These are phyloP conservation scores for Apaloderma vittatum DNA, from an alignment of 2,113 vertebrate genomes.

Conservation along the genomic window DNA sequence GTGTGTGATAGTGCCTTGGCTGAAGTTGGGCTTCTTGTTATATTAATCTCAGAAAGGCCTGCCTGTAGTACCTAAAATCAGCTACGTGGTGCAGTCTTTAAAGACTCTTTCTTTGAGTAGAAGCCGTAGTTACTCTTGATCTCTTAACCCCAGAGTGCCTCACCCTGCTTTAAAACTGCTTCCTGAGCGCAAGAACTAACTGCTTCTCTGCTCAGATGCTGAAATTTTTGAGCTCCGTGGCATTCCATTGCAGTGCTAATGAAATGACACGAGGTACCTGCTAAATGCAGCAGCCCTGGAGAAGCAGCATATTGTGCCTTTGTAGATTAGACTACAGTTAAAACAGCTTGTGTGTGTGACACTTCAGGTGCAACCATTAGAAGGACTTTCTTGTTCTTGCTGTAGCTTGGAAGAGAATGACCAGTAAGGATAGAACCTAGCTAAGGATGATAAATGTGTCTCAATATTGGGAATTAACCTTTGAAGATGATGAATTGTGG, in stretches of 20 bases:
- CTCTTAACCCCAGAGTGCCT: slow-evolving; percentile 47
- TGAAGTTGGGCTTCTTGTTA: slow-evolving; percentile 11
- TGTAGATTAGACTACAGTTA: slow-evolving; percentile 18
- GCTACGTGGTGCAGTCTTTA: neutral
- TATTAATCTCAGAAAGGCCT: slow-evolving; percentile 12
- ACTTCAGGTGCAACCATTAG: neutral
- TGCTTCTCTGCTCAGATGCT: slow-evolving; percentile 21
- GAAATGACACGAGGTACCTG: neutral
- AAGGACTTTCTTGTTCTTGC: neutral
- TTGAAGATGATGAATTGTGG: slow-evolving; percentile 38
- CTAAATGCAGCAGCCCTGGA: slow-evolving; percentile 20
- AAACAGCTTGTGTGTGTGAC: neutral
- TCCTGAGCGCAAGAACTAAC: slow-evolving; percentile 30
- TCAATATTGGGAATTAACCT: slow-evolving; percentile 49
- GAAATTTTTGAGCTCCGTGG: slow-evolving; percentile 33
- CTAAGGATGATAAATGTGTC: slow-evolving; percentile 14
- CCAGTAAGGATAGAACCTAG: neutral
- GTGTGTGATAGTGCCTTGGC: neutral
- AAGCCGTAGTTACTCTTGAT: slow-evolving; percentile 43
- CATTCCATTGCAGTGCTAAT: slow-evolving; percentile 28
- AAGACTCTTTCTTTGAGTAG: slow-evolving; percentile 15
- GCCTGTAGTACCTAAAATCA: neutral
- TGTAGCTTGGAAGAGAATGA: neutral
- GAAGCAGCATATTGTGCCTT: slow-evolving; percentile 36
- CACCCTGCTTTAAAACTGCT: slow-evolving; percentile 44